Percentiles rank a stretch among this genome's conserved stretches.
Evolutionary conservation across 1,140 invertebrate genomes (phyloP).

Genomic region (Bombus haemorrhoidalis): DNA sequence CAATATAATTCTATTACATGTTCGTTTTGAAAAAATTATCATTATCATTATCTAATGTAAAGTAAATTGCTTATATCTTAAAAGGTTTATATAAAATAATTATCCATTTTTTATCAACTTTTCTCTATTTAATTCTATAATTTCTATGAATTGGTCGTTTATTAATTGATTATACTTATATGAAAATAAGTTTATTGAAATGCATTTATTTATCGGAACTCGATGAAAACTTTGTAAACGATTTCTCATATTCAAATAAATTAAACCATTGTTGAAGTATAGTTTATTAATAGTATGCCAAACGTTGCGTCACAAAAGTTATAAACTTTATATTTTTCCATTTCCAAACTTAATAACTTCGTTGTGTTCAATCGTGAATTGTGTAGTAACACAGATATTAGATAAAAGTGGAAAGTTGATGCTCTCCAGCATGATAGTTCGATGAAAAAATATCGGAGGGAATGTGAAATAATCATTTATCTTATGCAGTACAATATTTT

Average conservation of each 20-base stretch:
- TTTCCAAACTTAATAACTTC: slow-evolving; percentile 38
- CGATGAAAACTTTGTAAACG: not conserved
- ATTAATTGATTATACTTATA: not conserved
- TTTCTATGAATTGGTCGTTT: no score
- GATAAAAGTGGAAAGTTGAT: slow-evolving; percentile 18
- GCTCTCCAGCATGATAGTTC: not conserved
- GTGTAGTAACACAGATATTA: slow-evolving; percentile 11
- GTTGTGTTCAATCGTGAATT: slow-evolving; percentile 31
- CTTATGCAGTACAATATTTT: not conserved
- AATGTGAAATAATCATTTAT: not conserved
- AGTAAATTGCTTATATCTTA: no score
- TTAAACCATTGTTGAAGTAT: not conserved
- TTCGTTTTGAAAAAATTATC: no score
- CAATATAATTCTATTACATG: no score
- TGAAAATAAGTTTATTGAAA: not conserved
- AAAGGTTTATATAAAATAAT: no score
- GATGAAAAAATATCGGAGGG: not conserved
- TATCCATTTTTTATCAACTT: not conserved
- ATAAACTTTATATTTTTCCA: slow-evolving; percentile 50
- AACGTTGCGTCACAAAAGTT: not conserved
- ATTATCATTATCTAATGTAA: no score
- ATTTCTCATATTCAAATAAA: not conserved
- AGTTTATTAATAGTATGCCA: not conserved
- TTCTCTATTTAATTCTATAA: no score
- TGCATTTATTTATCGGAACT: not conserved